These are phyloP conservation scores for Sphyrna mokarran DNA, from an alignment of 2,113 vertebrate species.

Conservation along the genomic window DNA sequence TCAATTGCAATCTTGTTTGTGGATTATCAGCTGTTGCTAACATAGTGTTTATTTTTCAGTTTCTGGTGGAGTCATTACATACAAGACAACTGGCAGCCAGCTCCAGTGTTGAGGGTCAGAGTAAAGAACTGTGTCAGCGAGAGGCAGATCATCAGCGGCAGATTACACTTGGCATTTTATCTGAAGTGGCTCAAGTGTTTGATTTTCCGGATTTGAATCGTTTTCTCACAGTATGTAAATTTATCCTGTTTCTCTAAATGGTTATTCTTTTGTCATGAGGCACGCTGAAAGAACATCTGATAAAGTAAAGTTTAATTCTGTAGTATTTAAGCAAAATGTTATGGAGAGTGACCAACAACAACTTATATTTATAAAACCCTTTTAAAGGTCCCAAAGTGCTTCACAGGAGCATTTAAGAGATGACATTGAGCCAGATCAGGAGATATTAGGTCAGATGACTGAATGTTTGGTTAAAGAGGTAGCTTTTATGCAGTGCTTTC, in stretches of 20 bases:
- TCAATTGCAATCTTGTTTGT: neutral
- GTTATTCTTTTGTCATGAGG: neutral
- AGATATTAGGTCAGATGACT: too few species aligned
- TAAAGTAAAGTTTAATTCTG: neutral
- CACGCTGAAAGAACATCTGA: neutral
- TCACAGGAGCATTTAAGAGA: too few species aligned
- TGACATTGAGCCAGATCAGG: too few species aligned
- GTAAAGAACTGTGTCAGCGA: slow-evolving; percentile 65
- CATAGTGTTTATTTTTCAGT: slow-evolving; percentile 53
- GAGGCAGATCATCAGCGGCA: slow-evolving; percentile 81
- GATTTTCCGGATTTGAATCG: slow-evolving; percentile 93
- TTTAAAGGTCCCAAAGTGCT: too few species aligned
- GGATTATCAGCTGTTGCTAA: neutral
- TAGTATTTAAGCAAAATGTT: neutral
- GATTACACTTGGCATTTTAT: slow-evolving; percentile 79
- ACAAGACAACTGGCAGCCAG: slow-evolving; percentile 73
- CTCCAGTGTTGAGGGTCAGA: slow-evolving; percentile 61
- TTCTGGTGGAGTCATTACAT: slow-evolving; percentile 90
- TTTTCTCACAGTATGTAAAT: slow-evolving; percentile 78
- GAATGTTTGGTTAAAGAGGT: too few species aligned
- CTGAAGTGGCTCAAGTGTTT: slow-evolving; percentile 91
- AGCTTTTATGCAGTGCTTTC: too few species aligned
- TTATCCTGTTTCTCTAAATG: slow-evolving; percentile 13
- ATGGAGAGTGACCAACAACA: neutral
- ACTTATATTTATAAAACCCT: too few species aligned